A percentile compares a stretch with the other conserved stretches of the same genome.
Conservation (phyloP, 1,140 invertebrate genomes). For the Pogonomyrmex barbatus region DNA sequence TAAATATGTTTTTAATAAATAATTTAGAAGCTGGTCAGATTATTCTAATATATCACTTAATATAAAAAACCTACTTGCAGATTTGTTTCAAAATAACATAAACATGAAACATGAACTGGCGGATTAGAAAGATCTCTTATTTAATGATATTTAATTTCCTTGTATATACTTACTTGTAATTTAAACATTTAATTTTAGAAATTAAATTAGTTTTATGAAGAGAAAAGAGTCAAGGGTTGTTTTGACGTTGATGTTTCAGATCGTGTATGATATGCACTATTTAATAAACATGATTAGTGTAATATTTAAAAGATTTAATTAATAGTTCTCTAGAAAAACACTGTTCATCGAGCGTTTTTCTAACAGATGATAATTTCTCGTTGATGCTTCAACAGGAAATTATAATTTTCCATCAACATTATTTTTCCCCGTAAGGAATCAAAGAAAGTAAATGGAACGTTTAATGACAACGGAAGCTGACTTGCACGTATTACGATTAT, state of each 20-base stretch:
- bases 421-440: slow-evolving; percentile 12
- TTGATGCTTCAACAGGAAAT: background rate
- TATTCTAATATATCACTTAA: background rate
- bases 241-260: background rate
- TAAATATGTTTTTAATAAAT: background rate
- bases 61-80: background rate
- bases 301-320: slow-evolving; percentile 2
- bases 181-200: background rate
- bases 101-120: background rate
- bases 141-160: background rate
- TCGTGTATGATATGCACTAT: background rate
- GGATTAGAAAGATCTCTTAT: background rate
- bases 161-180: background rate
- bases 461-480: slow-evolving; percentile 14
- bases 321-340: background rate
- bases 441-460: slow-evolving; percentile 5
- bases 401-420: slow-evolving; percentile 6
- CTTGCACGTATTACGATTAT: background rate
- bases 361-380: too few relatives aligned
- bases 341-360: background rate
- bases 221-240: background rate
- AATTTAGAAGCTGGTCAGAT: background rate
- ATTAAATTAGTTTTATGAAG: background rate
- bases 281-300: background rate
- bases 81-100: background rate